Evolutionary conservation across 1,140 invertebrate species (phyloP), one percentile per base, ranked within the genome.

Genomic region (Drosophila grimshawi): DNA sequence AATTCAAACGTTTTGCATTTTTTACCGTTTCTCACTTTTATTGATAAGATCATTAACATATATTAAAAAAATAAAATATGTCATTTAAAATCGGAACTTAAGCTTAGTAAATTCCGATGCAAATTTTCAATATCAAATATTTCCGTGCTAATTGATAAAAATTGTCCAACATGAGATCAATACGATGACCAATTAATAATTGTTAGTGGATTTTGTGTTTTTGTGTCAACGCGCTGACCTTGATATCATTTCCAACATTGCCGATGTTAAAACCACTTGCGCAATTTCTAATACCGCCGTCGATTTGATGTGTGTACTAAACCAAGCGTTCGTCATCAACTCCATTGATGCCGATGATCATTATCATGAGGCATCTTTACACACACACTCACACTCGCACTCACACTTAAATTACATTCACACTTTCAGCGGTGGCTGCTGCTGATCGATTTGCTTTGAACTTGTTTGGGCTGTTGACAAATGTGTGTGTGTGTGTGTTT

Each of bases 131-230:
- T 53, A 46, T 53, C 33, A 39, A 7, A 56, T 39, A 30, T 56
- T 67, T 62, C 55, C 49, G 60, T 75, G 73, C 53, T 76, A 70
- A 71, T 70, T 75, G 52, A 70, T 64, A 27, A 49, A 19, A 78
- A 78, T 63, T 66, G 83, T 71, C 37, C 46, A 56, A 55, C 55
- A 52, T 70, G 62, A 81, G 65, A 64, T 65, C 62, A 56, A 80
- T 72, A 88, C 66, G 83, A 88, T 79, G 72, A 88, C 86, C 85
- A 83, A 86, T 86, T 88, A 86, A 88, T 88, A 79, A 89, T 80
- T 78, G 62, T 89, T 83, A 89, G 83, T 69, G 79, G 76, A 86
- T 89, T 86, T 89, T 86, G 68, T 72, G 76, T 83, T 86, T 88
- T 67, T 82, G 73, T 86, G 83, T 89, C 77, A 89, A 80, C 77